Conservation (phyloP, 2,797 vertebrate genomes). For the Coendou prehensilis region DNA sequence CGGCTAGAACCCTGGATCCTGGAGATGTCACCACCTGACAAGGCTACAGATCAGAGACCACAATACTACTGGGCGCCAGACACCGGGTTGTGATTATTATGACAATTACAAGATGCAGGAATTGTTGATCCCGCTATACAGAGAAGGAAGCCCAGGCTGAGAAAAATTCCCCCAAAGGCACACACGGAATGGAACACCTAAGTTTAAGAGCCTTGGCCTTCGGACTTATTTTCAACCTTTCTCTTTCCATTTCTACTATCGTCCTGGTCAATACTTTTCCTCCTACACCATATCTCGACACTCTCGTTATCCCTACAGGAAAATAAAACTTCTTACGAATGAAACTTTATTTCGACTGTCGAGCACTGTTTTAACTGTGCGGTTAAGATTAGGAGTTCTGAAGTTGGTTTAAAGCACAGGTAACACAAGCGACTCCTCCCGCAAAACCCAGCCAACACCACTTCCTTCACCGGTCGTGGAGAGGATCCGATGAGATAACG, state of each 20-base stretch:
- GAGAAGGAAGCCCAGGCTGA: not conserved
- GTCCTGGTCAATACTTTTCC: not conserved
- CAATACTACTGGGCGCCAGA: fast-evolving
- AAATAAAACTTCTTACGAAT: not conserved
- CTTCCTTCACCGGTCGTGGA: not conserved
- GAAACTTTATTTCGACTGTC: not conserved
- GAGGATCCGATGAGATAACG: fast-evolving
- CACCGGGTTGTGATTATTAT: not conserved
- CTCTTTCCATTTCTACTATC: not conserved
- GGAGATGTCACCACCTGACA: not conserved
- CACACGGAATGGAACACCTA: not conserved
- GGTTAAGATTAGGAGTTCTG: not conserved
- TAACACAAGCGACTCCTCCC: not conserved
- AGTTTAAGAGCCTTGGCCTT: not conserved
- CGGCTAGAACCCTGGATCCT: not conserved
- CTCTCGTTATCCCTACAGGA: not conserved
- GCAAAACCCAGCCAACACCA: not conserved
- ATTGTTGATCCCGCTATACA: not conserved
- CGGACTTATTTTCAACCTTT: not conserved
- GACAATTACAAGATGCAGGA: not conserved
- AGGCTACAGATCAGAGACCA: not conserved
- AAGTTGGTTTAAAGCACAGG: not conserved
- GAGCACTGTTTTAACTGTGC: fast-evolving
- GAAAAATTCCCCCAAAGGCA: not conserved
- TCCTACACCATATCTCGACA: not conserved